phyloP scores from a whole-genome alignment of 2,797 vertebrate species.

The Onychomys arenicola region DNA sequence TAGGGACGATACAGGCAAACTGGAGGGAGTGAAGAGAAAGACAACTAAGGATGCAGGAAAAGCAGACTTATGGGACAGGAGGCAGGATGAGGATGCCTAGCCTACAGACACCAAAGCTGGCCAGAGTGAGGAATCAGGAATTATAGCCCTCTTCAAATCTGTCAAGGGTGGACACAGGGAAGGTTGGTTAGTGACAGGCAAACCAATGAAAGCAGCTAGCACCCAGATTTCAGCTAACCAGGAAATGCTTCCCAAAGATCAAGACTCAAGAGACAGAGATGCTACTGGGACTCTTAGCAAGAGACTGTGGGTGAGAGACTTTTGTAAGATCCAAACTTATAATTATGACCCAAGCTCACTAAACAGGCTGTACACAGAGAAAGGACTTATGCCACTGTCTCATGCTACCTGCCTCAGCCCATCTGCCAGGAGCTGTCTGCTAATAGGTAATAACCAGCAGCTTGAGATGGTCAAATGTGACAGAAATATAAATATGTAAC shows the following conservation, averaged over 20 bases:
- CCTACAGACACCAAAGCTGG: neutral
- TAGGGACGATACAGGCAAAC: neutral
- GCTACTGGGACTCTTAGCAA: neutral
- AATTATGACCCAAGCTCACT: neutral
- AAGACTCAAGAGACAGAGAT: constrained; percentile 22
- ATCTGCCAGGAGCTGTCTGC: neutral
- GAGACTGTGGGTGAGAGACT: neutral
- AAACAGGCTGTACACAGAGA: neutral
- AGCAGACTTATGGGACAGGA: neutral
- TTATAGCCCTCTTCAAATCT: neutral
- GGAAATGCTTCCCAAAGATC: neutral
- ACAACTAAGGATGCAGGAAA: neutral
- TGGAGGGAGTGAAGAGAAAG: neutral
- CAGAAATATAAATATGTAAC: neutral
- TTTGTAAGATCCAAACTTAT: neutral
- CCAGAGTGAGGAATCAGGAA: neutral
- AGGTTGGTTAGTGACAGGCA: neutral
- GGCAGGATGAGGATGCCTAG: neutral
- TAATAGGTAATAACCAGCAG: neutral
- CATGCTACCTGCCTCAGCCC: neutral
- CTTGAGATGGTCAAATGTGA: neutral
- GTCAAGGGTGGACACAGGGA: neutral
- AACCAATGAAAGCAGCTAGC: neutral
- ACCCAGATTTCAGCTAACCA: neutral
- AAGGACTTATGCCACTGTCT: neutral